phyloP scores from a whole-genome alignment of 2,888 invertebrate species.

The Corbicula japonica region DNA sequence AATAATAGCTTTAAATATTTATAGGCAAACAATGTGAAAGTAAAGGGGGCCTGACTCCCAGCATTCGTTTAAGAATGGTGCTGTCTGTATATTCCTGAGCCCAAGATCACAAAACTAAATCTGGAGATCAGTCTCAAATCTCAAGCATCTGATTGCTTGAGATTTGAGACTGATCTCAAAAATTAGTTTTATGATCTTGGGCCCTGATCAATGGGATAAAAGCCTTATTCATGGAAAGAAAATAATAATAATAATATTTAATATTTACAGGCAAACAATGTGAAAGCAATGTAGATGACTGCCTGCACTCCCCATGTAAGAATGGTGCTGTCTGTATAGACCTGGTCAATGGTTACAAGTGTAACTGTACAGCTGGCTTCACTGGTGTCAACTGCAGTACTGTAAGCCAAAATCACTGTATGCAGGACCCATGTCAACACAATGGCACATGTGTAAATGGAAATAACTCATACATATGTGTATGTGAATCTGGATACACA shows the following conservation, averaged over 20 bases:
- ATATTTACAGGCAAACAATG: constrained; percentile 61
- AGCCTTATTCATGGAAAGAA: too few relatives aligned
- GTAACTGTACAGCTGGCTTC: too few relatives aligned
- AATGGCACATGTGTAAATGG: constrained; percentile 69
- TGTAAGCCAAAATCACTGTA: too few relatives aligned
- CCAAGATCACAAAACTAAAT: too few relatives aligned
- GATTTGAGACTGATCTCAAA: too few relatives aligned
- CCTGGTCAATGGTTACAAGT: constrained; percentile 64
- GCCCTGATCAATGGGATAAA: too few relatives aligned
- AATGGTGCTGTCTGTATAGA: constrained; percentile 72
- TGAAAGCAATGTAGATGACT: constrained; percentile 76
- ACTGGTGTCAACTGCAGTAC: too few relatives aligned
- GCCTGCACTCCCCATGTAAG: constrained; percentile 65
- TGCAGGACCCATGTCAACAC: constrained; percentile 60
- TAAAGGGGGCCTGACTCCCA: constrained; percentile 76
- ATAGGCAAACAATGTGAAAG: constrained; percentile 64
- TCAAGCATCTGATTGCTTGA: too few relatives aligned
- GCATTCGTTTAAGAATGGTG: constrained; percentile 68
- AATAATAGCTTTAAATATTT: constrained; percentile 17
- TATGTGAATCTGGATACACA: constrained; percentile 64
- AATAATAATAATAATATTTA: constrained; percentile 2
- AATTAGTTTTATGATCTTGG: too few relatives aligned
- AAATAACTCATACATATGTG: constrained; percentile 62
- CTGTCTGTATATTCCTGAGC: constrained; percentile 67
- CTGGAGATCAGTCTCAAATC: too few relatives aligned